Evolutionary conservation across 2,113 vertebrate genomes (phyloP).

Genomic region (Cisticola juncidis): DNA sequence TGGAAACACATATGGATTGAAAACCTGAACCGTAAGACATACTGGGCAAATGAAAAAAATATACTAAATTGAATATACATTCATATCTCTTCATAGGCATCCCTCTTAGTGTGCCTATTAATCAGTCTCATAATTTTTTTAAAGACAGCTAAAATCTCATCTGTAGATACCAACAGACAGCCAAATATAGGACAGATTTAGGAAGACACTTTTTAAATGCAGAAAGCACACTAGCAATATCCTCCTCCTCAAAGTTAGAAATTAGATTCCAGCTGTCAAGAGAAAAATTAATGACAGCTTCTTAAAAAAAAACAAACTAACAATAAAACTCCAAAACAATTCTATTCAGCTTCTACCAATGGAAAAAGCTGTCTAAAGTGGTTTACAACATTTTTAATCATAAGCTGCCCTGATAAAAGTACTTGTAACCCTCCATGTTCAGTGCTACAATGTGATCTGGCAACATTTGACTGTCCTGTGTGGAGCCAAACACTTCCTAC

Average conservation of each 20-base stretch:
- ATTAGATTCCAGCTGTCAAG: neutral
- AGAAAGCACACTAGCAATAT: neutral
- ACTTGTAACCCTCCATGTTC: neutral
- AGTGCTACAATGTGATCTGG: neutral
- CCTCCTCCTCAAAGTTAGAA: neutral
- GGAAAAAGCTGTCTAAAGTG: neutral
- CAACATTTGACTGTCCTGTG: neutral
- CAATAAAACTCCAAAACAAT: neutral
- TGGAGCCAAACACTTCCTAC: neutral
- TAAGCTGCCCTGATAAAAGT: neutral
- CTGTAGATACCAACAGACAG: neutral
- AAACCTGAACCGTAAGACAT: neutral
- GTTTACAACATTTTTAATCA: neutral
- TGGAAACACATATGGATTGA: neutral
- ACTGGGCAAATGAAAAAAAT: fast-evolving
- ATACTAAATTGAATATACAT: neutral
- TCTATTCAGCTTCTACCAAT: neutral
- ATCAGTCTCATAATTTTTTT: neutral
- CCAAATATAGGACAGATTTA: neutral
- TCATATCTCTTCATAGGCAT: neutral
- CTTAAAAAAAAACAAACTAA: neutral
- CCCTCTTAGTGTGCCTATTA: neutral
- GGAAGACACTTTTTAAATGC: neutral
- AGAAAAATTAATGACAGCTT: neutral
- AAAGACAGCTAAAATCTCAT: neutral